Evolutionary conservation across 2,113 vertebrate genomes (phyloP).

Genomic region (Tauraco erythrolophus): DNA sequence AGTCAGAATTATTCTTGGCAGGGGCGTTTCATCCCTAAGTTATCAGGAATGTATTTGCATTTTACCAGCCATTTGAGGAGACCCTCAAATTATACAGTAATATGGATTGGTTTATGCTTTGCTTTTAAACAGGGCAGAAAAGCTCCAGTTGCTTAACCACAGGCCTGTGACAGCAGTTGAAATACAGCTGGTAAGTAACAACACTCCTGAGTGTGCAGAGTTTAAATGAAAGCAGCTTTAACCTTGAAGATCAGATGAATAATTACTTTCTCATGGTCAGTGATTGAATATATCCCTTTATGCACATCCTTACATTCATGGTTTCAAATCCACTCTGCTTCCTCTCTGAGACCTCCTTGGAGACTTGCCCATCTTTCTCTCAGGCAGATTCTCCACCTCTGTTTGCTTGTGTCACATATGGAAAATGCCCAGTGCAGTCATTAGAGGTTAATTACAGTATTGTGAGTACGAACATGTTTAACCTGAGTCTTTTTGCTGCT

Average conservation of each 20-base stretch:
- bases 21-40: background rate
- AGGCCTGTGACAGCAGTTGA: slow-evolving; percentile 95
- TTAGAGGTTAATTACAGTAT: background rate
- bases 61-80: background rate
- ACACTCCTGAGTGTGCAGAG: background rate
- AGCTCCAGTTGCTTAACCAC: slow-evolving; percentile 94
- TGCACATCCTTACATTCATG: background rate
- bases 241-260: background rate
- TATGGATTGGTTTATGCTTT: background rate
- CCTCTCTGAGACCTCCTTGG: background rate
- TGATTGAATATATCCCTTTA: background rate
- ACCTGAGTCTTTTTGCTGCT: background rate
- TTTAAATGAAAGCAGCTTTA: background rate
- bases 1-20: background rate
- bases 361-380: background rate
- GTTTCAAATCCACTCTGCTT: background rate
- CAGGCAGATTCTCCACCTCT: background rate
- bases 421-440: background rate
- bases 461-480: background rate
- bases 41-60: background rate
- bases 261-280: slow-evolving; percentile 14
- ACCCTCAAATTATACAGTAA: background rate
- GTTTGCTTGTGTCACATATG: background rate
- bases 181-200: slow-evolving; percentile 91
- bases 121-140: slow-evolving; percentile 88